Evolutionary conservation across 2,888 invertebrate genomes (phyloP), one percentile per base, ranked within the genome.

Genomic region (Dryobota labecula): DNA sequence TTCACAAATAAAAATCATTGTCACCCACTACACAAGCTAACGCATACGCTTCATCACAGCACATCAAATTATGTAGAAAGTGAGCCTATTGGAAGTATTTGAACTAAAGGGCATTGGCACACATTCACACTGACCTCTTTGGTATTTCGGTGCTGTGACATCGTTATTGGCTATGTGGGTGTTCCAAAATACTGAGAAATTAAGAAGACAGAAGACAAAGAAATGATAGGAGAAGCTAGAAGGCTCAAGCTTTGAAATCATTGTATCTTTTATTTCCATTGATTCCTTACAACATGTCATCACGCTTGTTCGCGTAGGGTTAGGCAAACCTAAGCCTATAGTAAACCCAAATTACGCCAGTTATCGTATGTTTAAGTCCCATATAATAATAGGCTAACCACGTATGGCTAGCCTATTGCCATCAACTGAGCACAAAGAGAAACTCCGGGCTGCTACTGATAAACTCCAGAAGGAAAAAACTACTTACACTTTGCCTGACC

Each of bases 21-120:
- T 47, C 78, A 43, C 38, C 38, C 24, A 51, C 33, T 47, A n/a
- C 24, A 47, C 43, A 49, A 67, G 41, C 67, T 76, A 60, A 73
- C 62, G 41, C 65, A 69, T 68, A 53, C 49, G 62, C 41, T 49
- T 53, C 49, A 66, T 53, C 64, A 73, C 51, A 65, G 38, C 27
- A 38, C 41, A 53, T 73, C 61, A 64, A 70, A 82, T 82, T 73
- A 74, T 78, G 69, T 78, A 80, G 80, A 80, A 80, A 80, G 80
- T 67, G 27, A 30, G 70, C 53, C 43, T 62, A 65, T 70, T 62
- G n/a, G 47, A 11, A 15, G 27, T 62, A 78, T 79, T 68, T 65
- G 47, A 65, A 20, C 24, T 64, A 70, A 78, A 83, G 83, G 80
- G 79, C 79, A 30, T 64, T 65, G 83, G 38, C 83, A 78, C 43